Base-by-base conservation (phyloP, 2,797 vertebrate species). In the Sciaenops ocellatus region DNA sequence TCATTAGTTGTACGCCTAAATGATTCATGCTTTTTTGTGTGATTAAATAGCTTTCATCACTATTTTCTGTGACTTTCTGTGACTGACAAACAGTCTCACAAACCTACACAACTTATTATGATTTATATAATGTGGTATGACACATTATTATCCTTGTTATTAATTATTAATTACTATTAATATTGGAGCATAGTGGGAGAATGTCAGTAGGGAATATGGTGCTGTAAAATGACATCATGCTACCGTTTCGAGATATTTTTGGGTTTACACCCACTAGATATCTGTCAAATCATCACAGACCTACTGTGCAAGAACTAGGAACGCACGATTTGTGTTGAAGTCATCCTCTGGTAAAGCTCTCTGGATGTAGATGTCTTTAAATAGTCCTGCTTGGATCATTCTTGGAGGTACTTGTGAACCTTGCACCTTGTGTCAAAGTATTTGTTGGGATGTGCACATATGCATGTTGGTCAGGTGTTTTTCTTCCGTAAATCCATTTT, bases 201-300 rank as follows among this genome's bases (percentile, higher is more conserved):
- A 44, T 4, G 42, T 5, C 42, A 44, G 42, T 12, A 15, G 42
- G 42, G 42, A 44, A 44, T 15, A 15, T 44, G 42, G 13, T 5
- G 42, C 42, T 13, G 12, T 15, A 13, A 15, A 44, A 44, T 12
- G 13, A 44, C 11, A 15, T 15, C 42, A 15, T 8, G n/a, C 4
- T 48, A 64, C 24, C 15, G 24, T 69, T 54, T 46, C 13, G 51
- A 76, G 18, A 3, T 24, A 61, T 50, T 50, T 12, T 55, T 68
- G 52, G 69, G 67, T 56, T 76, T 69, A 73, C 63, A 65, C 38
- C 22, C 60, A 24, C 15, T 59, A 61, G 28, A 61, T 52, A 20
- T 38, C 55, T 82, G 56, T 57, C 22, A 24, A 17, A 76, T 63
- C 16, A 50, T 56, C 34, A 62, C 57, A 72, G 46, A 51, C 63